Conservation (phyloP, 2,797 vertebrate species). For the Melopsittacus undulatus region DNA sequence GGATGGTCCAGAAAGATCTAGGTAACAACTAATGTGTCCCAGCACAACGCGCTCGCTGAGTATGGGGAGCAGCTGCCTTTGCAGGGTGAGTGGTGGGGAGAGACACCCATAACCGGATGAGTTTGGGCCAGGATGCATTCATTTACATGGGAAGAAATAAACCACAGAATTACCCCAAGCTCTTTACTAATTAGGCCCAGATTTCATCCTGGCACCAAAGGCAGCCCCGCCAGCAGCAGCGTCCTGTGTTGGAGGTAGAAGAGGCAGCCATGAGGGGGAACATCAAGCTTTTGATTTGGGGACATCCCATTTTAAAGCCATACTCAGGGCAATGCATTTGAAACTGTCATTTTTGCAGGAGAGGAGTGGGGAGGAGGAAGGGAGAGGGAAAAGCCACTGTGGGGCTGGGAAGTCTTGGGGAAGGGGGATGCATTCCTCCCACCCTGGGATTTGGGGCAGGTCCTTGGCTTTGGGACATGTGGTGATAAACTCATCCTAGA, state of each 20-base stretch:
- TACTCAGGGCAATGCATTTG: not conserved
- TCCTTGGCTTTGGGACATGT: not conserved
- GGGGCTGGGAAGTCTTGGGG: not conserved
- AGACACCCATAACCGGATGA: not conserved
- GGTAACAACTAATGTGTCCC: not conserved
- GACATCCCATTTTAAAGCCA: accelerated
- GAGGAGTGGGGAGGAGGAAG: not conserved
- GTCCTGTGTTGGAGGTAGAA: not conserved
- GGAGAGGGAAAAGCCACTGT: accelerated
- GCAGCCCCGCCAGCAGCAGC: not conserved
- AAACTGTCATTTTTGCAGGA: not conserved
- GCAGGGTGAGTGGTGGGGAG: not conserved
- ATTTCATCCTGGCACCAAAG: not conserved
- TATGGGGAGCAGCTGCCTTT: not conserved
- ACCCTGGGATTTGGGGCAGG: accelerated
- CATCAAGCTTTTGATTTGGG: not conserved
- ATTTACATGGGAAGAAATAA: not conserved
- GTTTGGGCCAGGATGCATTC: not conserved
- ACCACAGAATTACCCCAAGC: not conserved
- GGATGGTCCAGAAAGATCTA: not conserved
- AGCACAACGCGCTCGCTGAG: accelerated
- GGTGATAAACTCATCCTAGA: not conserved
- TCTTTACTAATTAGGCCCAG: not conserved
- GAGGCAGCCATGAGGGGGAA: not conserved
- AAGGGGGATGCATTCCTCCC: not conserved